A percentile compares a stretch with the other conserved stretches of the same genome.
Conservation (phyloP, 2,888 invertebrate genomes). For the Conus canariensis region DNA sequence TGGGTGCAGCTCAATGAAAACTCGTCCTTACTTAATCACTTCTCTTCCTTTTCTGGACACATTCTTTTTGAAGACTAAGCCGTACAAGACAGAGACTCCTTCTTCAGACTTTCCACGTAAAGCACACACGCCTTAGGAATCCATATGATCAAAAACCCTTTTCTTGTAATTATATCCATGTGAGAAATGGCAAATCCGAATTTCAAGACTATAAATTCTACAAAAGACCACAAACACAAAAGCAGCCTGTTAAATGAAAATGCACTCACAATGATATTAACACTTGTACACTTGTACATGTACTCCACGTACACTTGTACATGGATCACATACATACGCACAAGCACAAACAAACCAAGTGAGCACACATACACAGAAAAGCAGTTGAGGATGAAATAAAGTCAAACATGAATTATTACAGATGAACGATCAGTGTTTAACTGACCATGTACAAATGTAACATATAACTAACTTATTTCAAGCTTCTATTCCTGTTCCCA, state of each 20-base stretch:
- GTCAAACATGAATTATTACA: not conserved
- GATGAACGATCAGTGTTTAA: not conserved
- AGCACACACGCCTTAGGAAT: not conserved
- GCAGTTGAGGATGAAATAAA: not conserved
- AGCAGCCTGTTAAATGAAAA: no score
- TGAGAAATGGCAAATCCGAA: not conserved
- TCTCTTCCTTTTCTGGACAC: constrained; percentile 76
- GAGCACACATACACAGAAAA: not conserved
- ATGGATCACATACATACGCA: not conserved
- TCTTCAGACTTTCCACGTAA: not conserved
- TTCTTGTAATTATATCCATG: not conserved
- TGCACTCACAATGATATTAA: no score
- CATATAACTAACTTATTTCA: not conserved
- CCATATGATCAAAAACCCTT: not conserved
- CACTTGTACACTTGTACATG: no score
- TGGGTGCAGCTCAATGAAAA: constrained; percentile 76
- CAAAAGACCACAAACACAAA: no score
- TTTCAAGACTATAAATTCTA: not conserved
- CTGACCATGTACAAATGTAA: not conserved
- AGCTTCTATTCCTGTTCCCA: not conserved
- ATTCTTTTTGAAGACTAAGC: constrained; percentile 69
- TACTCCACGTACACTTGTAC: not conserved
- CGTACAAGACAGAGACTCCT: no score
- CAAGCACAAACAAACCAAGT: not conserved
- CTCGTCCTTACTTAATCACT: constrained; percentile 75